Conservation (phyloP, 2,888 invertebrate genomes). For the Tuta absoluta region DNA sequence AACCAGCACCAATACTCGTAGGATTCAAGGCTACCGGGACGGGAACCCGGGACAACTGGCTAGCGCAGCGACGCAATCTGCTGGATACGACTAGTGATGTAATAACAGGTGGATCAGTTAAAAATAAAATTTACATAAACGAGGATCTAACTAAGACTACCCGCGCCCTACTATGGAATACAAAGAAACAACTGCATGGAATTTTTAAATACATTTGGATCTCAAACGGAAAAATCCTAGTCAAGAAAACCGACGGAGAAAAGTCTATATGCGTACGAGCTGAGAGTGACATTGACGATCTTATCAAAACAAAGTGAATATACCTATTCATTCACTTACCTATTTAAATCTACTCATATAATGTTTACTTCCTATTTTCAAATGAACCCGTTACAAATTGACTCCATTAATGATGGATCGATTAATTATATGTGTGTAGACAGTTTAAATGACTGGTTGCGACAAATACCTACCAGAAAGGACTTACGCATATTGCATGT, state of each 20-base stretch:
- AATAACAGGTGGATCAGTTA: neutral
- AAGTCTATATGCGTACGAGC: conserved; percentile 11
- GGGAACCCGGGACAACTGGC: too few relatives aligned
- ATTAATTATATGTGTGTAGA: neutral
- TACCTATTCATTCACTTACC: too few relatives aligned
- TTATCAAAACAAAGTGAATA: too few relatives aligned
- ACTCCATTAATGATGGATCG: neutral
- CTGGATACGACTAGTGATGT: neutral
- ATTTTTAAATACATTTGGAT: conserved; percentile 19
- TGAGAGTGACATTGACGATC: too few relatives aligned
- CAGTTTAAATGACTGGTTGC: neutral
- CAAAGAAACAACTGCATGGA: conserved; percentile 18
- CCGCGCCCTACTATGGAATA: too few relatives aligned
- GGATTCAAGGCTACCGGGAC: too few relatives aligned
- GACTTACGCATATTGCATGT: too few relatives aligned
- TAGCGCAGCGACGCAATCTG: too few relatives aligned
- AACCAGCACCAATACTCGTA: too few relatives aligned
- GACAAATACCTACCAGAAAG: neutral
- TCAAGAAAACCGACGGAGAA: conserved; percentile 16
- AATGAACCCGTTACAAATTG: neutral
- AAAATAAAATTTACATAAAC: conserved; percentile 16
- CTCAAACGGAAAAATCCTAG: conserved; percentile 14
- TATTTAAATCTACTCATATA: neutral
- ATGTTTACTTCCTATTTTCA: neutral
- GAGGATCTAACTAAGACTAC: conserved; percentile 24